These are phyloP conservation scores for Phoenicopterus ruber DNA, from an alignment of 2,113 vertebrate species.

Conservation along the genomic window DNA sequence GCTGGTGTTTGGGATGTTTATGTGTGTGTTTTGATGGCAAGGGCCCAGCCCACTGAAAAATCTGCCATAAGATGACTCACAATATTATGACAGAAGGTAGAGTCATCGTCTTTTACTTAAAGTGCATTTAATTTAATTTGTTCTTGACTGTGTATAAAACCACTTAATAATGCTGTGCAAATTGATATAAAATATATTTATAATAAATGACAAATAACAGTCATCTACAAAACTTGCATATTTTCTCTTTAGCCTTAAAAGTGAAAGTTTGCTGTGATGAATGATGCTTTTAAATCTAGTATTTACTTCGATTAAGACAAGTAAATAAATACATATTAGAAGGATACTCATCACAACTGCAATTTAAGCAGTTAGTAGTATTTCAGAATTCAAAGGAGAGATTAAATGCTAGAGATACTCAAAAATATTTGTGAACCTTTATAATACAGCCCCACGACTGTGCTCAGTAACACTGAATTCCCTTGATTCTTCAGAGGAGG, in stretches of 20 bases:
- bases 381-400: not conserved
- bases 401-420: not conserved
- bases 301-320: not conserved
- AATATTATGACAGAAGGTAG: not conserved
- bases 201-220: not conserved
- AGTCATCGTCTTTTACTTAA: not conserved
- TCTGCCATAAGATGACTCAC: conserved; percentile 23
- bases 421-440: not conserved
- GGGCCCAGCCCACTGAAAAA: not conserved
- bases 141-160: not conserved
- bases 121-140: not conserved
- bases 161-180: not conserved
- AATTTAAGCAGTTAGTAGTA: not conserved
- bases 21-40: conserved; percentile 2
- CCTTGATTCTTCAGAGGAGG: not conserved
- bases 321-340: not conserved
- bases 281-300: not conserved
- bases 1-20: not conserved
- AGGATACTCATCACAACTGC: not conserved
- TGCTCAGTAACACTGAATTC: not conserved
- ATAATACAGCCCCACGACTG: not conserved
- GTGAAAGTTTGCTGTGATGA: not conserved
- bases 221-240: not conserved
- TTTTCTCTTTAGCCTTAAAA: not conserved
- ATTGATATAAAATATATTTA: not conserved